Evolutionary conservation across 1,140 invertebrate genomes (phyloP), one percentile per base, ranked within the genome.

Genomic region (Diprion similis): DNA sequence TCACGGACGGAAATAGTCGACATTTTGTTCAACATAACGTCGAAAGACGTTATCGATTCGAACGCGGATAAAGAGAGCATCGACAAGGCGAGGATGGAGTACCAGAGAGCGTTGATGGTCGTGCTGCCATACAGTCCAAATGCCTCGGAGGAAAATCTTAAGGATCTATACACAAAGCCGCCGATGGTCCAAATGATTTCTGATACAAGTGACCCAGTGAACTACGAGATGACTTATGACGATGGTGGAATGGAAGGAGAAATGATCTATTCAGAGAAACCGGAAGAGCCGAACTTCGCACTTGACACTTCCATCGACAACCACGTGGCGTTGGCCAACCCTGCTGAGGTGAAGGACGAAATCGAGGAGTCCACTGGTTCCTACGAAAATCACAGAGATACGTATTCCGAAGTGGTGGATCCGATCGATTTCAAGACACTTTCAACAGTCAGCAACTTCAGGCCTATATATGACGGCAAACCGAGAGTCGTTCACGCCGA

Each of bases 11-110:
- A 92, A 75, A 92, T 92, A 66, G 81, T 92, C 4, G 85, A 89
- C 45, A 86, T 92, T 46, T 80, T 92, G 11, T 86, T 89, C 70
- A 91, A 92, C 68, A 91, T 92, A 71, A 89, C 89, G 59, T 84
- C 87, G 2, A 89, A 89, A 78, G 89, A 91, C 13, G 80, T 88
- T 80, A 17, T 59, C 11, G 78, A 87, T 0, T 78, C 83, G 65
- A 83, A 87, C 10, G 78, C 85, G 8, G 84, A 87, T 19, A 83
- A 87, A 10, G 87, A 86, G 11, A 79, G 82, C 24, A 83, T 86
- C 17, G 81, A 87, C 24, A 78, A 87, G 81, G 83, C 87, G 1
- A 84, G 83, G 48, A 84, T 87, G 19, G 84, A 90, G 71, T 90
- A 90, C 71, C 86, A 89, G 79, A 85, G 88, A 75, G 86, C 89